Evolutionary conservation across 2,888 invertebrate genomes (phyloP), one percentile per base, ranked within the genome.

Genomic region (Agriopis leucophaearia): DNA sequence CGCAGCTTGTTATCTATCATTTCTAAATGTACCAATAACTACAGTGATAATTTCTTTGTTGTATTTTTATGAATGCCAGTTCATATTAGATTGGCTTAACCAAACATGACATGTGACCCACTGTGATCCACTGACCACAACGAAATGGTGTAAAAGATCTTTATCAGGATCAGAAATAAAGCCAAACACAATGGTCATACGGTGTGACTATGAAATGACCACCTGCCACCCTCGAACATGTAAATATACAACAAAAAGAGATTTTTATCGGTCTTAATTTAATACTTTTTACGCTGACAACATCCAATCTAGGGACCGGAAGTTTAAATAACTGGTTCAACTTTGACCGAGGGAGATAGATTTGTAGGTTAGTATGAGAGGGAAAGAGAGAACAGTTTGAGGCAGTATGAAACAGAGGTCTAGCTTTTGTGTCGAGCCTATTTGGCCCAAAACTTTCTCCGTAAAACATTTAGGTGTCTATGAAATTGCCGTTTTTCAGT

Each of bases 191-290:
- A 62, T 57, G 58, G 36, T 10, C 35, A 54, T 36, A 54, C 57
- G 50, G 38, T 54, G 44, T 64, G 38, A 56, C 56, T 64, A 69
- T 57, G 51, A 51, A 69, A 42, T 56, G 38, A 50, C 64, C 60
- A 68, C 68, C 68, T 68, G 68, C 36, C 66, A 45, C 67, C 63
- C 64, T 2, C 45, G 35, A 59, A 63, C 67, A 59, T 58, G 67
- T 65, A 66, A 69, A 66, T 63, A 65, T 42, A 62, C 51, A 47
- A 68, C 66, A 55, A 70, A 65, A 55, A 59, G 54, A 68, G 75
- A 75, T 75, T 50, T 27, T 64, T 73, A 75, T 69, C 72, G 57
- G 63, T 77, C 80, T 76, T 74, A 81, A 74, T 81, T 77, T 72
- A 71, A 66, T 75, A 74, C 74, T 79, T 77, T 79, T 77, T 78